Base-by-base conservation (phyloP, 2,113 vertebrate genomes). In the Macroglossus sobrinus region DNA sequence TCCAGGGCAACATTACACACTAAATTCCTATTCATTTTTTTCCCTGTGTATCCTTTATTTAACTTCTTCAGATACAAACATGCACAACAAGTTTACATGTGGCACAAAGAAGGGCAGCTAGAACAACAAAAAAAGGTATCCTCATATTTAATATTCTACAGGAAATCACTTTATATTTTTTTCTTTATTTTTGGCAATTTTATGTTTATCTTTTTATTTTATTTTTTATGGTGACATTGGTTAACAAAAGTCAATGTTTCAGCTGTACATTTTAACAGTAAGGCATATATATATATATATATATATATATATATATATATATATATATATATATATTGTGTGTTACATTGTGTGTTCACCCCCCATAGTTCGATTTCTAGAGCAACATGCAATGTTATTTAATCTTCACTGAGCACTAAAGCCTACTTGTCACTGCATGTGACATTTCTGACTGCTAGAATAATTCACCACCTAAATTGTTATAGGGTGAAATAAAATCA, bases 61-160 rank as follows among this genome's bases (percentile, higher is more conserved):
- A 92, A 88, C 82, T 95, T 97, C 45, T 91, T 72, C 86, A 86
- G 18, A 87, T 84, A 82, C 80, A 97, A 97, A 90, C 7, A 57
- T 0, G 0, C 21, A 90, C 3, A 0, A 3, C 78, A 86, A 16
- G 4, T 84, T 97, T 97, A 33, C 82, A 72, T 2, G 1, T 75
- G 69, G 12, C 59, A 26, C 28, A 93, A 90, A 94, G 84, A 97
- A 91, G 92, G 75, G 38, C 22, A 96, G 26, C 43, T 89, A 6
- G 9, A 85, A 93, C 59, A 92, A 61, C 24, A 72, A 71, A 63
- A 90, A 50, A 15, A 50, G 40, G 4, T 85, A 74, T 59, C 24
- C 64, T 89, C 84, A 30, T 45, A 84, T 94, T 16, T 45, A 11
- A 0, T 72, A 2, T 61, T 81, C 78, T 21, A 55, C 15, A 8